phyloP scores from a whole-genome alignment of 2,797 vertebrate genomes.

The Microcaecilia unicolor region DNA sequence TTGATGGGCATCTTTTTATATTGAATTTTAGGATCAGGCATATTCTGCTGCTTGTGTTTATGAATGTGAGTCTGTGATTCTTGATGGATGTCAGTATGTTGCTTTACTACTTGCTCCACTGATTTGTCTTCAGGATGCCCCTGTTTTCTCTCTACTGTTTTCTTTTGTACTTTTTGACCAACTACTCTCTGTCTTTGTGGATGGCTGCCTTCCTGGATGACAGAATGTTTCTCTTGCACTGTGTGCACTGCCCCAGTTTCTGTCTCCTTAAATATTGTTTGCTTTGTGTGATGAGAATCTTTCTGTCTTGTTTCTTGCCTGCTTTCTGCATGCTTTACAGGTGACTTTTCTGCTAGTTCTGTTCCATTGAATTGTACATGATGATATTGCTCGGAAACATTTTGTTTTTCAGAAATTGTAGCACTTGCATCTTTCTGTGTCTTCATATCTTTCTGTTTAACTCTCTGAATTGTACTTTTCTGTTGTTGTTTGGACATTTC shows the following conservation, averaged over 20 bases:
- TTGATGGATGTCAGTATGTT: conserved; percentile 8
- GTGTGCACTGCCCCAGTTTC: conserved; percentile 9
- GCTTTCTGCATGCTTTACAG: conserved; percentile 7
- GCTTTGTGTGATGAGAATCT: background rate
- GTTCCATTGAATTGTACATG: conserved; percentile 10
- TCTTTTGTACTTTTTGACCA: conserved; percentile 9
- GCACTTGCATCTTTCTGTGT: conserved; percentile 29
- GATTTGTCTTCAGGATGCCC: conserved; percentile 4
- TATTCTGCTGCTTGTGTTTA: conserved; percentile 16
- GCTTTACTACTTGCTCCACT: conserved; percentile 11
- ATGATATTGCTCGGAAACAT: conserved; percentile 7
- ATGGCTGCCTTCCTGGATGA: conserved; percentile 6
- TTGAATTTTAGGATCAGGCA: conserved; percentile 13
- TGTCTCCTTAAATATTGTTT: conserved; percentile 4
- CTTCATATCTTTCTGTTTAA: conserved; percentile 29
- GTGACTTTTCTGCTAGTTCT: conserved; percentile 6
- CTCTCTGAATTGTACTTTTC: conserved; percentile 36
- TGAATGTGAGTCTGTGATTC: conserved; percentile 10
- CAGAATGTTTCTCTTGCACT: conserved; percentile 1
- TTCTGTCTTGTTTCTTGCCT: conserved; percentile 1
- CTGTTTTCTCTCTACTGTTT: conserved; percentile 20
- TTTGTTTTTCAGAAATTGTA: conserved; percentile 15
- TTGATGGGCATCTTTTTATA: conserved; percentile 16
- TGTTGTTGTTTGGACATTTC: conserved; percentile 46
- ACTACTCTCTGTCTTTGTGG: background rate